Percentiles rank a stretch among this genome's conserved stretches.
phyloP scores from a whole-genome alignment of 2,797 vertebrate genomes.

The Parotocinclus haroldoi region DNA sequence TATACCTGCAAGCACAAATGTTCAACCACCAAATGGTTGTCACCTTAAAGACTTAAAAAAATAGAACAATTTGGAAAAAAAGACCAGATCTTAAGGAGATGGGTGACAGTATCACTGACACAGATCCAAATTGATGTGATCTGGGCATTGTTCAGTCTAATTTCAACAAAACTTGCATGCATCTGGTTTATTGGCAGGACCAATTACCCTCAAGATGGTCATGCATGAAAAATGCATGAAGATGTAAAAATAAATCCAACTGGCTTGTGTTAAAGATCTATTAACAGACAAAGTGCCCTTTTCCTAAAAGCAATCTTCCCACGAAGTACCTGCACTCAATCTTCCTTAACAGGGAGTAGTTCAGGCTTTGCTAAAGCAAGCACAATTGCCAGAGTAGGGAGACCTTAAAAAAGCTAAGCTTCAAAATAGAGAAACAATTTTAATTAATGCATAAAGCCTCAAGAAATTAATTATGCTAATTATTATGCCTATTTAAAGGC shows the following conservation, averaged over 20 bases:
- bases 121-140: constrained; percentile 12
- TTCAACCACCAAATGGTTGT: too few relatives aligned
- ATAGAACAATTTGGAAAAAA: too few relatives aligned
- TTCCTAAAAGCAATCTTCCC: constrained; percentile 48
- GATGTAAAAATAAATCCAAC: constrained; percentile 51
- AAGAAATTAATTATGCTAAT: too few relatives aligned
- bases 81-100: too few relatives aligned
- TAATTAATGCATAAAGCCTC: too few relatives aligned
- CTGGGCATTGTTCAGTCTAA: constrained; percentile 35
- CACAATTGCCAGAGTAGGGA: constrained; percentile 29
- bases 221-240: constrained; percentile 53
- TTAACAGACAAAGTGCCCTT: constrained; percentile 50
- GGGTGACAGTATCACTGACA: too few relatives aligned
- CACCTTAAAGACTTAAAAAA: too few relatives aligned
- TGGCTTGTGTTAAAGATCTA: constrained; percentile 38
- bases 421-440: too few relatives aligned
- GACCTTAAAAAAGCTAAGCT: too few relatives aligned
- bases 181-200: constrained; percentile 26
- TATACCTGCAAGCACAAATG: too few relatives aligned
- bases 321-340: constrained; percentile 46
- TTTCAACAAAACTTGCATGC: constrained; percentile 20
- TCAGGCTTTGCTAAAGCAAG: constrained; percentile 15
- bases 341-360: constrained; percentile 50
- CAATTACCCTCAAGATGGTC: constrained; percentile 32
- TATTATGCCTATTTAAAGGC: too few relatives aligned